Percentiles rank a stretch among this genome's conserved stretches.
Evolutionary conservation across 2,113 vertebrate species (phyloP).

Genomic region (Aptenodytes patagonicus): DNA sequence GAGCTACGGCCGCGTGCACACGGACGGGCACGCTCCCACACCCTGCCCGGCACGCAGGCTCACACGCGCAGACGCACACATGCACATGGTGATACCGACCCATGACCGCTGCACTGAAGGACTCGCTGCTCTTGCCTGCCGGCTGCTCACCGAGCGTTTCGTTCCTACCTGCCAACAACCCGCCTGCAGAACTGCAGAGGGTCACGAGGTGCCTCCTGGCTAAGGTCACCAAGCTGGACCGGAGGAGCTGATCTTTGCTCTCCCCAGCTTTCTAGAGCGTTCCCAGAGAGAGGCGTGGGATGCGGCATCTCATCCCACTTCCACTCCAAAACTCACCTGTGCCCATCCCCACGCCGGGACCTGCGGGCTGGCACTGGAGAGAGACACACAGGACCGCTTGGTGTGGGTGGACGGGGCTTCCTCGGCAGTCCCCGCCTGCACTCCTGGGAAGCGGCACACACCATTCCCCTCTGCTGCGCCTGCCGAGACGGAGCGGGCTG

Average conservation of each 20-base stretch:
- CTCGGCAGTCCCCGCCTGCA: too few relatives aligned
- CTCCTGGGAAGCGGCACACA: background rate
- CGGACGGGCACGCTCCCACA: rapidly evolving
- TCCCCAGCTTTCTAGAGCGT: rapidly evolving
- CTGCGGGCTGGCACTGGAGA: background rate
- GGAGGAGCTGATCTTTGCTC: background rate
- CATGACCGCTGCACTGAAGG: rapidly evolving
- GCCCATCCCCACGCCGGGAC: rapidly evolving
- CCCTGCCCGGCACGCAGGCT: background rate
- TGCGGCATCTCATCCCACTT: background rate
- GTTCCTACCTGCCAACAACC: background rate
- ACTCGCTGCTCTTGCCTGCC: background rate
- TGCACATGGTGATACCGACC: background rate
- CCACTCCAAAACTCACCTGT: background rate
- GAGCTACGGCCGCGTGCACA: rapidly evolving
- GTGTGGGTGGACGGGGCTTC: rapidly evolving
- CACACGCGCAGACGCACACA: rapidly evolving
- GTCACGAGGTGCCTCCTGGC: background rate
- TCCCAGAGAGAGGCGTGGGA: background rate
- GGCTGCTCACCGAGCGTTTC: background rate
- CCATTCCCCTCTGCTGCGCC: background rate
- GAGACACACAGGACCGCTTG: background rate
- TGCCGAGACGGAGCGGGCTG: too few relatives aligned
- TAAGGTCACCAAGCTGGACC: background rate
- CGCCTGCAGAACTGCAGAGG: background rate